These are phyloP conservation scores for Dasyurus viverrinus DNA, from an alignment of 2,113 vertebrate genomes.

Conservation along the genomic window DNA sequence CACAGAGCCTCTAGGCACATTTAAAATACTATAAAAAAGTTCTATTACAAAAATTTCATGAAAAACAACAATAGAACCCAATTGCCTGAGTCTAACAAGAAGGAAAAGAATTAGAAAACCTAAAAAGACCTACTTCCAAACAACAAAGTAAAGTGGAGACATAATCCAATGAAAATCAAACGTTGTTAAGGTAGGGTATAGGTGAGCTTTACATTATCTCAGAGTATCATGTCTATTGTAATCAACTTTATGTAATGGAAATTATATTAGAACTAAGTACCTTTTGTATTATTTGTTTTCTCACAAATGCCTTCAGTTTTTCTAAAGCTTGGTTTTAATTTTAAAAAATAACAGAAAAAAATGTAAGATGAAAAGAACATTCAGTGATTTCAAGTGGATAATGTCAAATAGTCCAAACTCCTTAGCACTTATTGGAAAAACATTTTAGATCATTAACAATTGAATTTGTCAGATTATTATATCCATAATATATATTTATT, in stretches of 20 bases:
- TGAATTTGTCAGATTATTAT: not conserved
- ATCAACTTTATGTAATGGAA: not conserved
- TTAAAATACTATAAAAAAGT: conserved; percentile 69
- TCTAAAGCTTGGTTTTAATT: not conserved
- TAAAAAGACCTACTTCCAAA: not conserved
- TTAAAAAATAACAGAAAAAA: not conserved
- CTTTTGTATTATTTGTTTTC: not conserved
- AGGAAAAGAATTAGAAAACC: conserved; percentile 9
- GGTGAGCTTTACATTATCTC: not conserved
- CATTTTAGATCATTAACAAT: not conserved
- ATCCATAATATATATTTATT: not conserved
- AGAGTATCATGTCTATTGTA: not conserved
- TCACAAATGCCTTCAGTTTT: not conserved
- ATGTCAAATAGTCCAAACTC: not conserved
- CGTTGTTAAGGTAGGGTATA: not conserved
- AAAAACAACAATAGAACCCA: conserved; percentile 41
- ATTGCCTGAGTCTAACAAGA: conserved; percentile 17
- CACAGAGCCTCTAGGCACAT: conserved; percentile 48
- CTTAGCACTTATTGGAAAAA: not conserved
- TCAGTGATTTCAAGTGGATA: not conserved
- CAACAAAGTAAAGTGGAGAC: not conserved
- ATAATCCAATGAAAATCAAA: not conserved
- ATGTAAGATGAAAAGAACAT: not conserved
- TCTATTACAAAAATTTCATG: conserved; percentile 54
- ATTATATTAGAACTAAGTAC: not conserved